Evolutionary conservation across 2,113 vertebrate species (phyloP), one percentile per base, ranked within the genome.

Genomic region (Lycaon pictus): DNA sequence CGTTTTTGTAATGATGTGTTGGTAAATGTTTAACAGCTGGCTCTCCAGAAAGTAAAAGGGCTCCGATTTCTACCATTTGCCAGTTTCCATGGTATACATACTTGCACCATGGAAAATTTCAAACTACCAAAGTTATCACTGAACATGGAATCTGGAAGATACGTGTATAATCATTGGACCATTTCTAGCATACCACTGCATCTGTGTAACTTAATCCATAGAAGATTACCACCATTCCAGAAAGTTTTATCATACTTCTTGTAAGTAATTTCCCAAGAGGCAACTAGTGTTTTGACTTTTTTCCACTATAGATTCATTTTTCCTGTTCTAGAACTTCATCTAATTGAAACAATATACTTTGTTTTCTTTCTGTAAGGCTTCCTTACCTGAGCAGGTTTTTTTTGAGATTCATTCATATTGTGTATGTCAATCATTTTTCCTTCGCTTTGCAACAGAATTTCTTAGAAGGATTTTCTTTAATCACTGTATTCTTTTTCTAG

Each of bases 191-290:
- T 6, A 90, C 32, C 15, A 51, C 48, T 90, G n/a, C 51, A 63
- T 71, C 48, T 58, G 10, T 60, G 7, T 90, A 79, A 16, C 84
- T 17, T 90, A 90, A 80, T 90, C 84, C n/a, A 13, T 25, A 48
- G 80, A 56, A 72, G 22, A 77, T 96, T 71, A 27, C 53, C 51
- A 37, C 94, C 80, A 67, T 56, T 27, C 37, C 69, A 90, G 60
- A 92, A 95, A 87, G 20, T 97, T 69, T 13, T 11, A 63, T 85
- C 43, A 65, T 92, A 81, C 25, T 92, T 97, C 48, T 80, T 95
- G 81, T 77, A 29, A 63, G 29, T 81, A 92, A 71, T 67, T 95
- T 94, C 62, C 56, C 55, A 93, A 93, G 81, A 87, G 20, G 6
- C 55, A 89, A 58, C 60, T 58, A 77, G 48, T 76, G 5, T 89